Conservation (phyloP, 1,140 invertebrate genomes). For the Camponotus pennsylvanicus region DNA sequence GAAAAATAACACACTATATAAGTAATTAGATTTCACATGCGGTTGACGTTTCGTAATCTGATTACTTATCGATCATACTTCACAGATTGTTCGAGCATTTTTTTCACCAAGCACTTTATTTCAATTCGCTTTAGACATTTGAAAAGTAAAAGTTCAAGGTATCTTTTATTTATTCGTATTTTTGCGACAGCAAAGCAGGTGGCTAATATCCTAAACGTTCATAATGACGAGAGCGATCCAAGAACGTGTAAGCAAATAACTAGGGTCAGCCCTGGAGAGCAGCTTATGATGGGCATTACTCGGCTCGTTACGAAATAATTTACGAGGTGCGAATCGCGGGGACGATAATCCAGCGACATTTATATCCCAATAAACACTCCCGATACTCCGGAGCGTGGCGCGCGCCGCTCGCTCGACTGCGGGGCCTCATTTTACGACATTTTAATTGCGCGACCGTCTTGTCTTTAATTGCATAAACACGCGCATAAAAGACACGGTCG, state of each 20-base stretch:
- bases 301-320: conserved; percentile 86
- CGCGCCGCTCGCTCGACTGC: conserved; percentile 55
- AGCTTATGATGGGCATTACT: conserved; percentile 86
- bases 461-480: conserved; percentile 83
- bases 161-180: neutral
- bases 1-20: neutral
- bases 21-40: too few species aligned
- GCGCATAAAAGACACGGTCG: conserved; percentile 80
- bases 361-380: conserved; percentile 86
- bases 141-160: neutral
- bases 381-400: conserved; percentile 76
- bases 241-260: conserved; percentile 76
- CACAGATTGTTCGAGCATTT: neutral
- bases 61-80: neutral
- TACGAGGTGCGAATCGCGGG: conserved; percentile 86
- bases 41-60: neutral
- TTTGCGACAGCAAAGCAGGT: conserved; percentile 50
- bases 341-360: conserved; percentile 87
- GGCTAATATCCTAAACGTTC: conserved; percentile 77
- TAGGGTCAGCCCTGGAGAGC: conserved; percentile 73
- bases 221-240: conserved; percentile 73
- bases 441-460: conserved; percentile 83
- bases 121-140: neutral
- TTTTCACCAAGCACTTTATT: neutral
- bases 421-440: conserved; percentile 81